These are phyloP conservation scores for Callyntrura guangdongensis DNA, from an alignment of 2,888 invertebrate genomes.

Conservation along the genomic window DNA sequence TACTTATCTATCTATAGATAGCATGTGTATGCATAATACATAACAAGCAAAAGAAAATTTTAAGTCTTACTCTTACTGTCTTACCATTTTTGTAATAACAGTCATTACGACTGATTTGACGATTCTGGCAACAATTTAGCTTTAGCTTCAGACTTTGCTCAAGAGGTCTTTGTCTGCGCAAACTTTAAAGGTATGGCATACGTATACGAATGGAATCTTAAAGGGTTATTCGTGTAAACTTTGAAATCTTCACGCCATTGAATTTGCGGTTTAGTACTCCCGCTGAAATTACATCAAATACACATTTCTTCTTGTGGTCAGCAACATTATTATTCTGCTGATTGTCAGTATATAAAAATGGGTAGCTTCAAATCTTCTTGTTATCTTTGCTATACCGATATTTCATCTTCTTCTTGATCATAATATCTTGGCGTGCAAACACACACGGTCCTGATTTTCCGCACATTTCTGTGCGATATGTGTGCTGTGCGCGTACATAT, in stretches of 20 bases:
- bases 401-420: neutral
- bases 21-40: neutral
- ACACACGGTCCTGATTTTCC: slow-evolving; percentile 32
- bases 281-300: slow-evolving; percentile 61
- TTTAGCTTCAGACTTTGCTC: neutral
- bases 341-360: slow-evolving; percentile 11
- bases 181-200: neutral
- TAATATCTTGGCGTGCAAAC: slow-evolving; percentile 39
- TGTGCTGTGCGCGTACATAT: neutral
- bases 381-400: neutral
- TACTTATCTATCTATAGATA: no score
- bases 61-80: no score
- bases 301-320: slow-evolving; percentile 62
- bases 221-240: slow-evolving; percentile 52
- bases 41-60: neutral
- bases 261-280: slow-evolving; percentile 70
- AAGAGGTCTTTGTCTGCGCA: slow-evolving; percentile 43
- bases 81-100: slow-evolving; percentile 44
- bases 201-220: slow-evolving; percentile 2
- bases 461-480: neutral
- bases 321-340: slow-evolving; percentile 39
- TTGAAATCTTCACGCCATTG: slow-evolving; percentile 68
- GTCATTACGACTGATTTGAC: slow-evolving; percentile 37
- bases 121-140: slow-evolving; percentile 12
- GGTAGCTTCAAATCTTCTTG: neutral